These are phyloP conservation scores for Caenorhabditis briggsae DNA, from an alignment of 1,140 invertebrate species.

Conservation along the genomic window DNA sequence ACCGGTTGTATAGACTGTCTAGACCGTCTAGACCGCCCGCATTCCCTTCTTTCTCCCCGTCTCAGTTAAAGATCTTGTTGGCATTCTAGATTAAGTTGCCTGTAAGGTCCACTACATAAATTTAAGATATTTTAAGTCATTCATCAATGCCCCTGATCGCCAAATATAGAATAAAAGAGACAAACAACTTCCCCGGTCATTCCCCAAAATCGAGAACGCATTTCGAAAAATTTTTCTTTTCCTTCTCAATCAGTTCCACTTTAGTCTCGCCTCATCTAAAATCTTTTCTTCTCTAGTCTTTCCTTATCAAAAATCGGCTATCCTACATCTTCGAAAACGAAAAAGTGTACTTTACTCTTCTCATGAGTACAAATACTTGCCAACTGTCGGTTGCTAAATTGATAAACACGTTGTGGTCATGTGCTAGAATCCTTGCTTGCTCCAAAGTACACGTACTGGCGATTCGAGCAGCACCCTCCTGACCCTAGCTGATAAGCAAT, in stretches of 20 bases:
- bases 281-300: conserved; percentile 28
- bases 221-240: background rate
- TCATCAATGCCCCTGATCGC: no score
- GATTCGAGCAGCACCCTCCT: no score
- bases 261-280: no score
- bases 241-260: background rate
- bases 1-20: no score
- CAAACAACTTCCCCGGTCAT: background rate
- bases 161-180: no score
- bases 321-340: background rate
- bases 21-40: no score
- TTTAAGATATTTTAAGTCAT: no score
- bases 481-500: conserved; percentile 1
- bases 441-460: conserved; percentile 35
- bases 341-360: conserved; percentile 46
- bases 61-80: no score
- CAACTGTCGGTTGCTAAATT: conserved; percentile 22
- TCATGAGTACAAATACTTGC: background rate
- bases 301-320: conserved; percentile 24
- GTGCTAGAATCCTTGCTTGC: conserved; percentile 4
- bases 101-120: no score
- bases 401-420: conserved; percentile 54
- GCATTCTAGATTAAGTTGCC: no score
- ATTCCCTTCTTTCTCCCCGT: no score
- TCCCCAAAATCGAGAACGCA: background rate